Evolutionary conservation across 2,113 vertebrate genomes (phyloP), one percentile per base, ranked within the genome.

Genomic region (Smithornis capensis): DNA sequence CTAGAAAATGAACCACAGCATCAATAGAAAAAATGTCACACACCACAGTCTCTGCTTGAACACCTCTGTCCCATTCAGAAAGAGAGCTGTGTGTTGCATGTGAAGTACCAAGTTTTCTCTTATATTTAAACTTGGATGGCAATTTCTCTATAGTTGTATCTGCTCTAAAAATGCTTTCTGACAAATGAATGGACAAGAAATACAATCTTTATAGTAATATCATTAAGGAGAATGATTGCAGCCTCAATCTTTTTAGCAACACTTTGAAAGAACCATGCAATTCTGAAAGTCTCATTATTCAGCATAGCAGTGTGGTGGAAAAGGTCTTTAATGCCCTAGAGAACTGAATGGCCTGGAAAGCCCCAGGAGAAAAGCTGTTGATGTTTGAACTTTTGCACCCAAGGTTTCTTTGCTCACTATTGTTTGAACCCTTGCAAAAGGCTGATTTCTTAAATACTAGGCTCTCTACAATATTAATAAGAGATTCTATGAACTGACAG

Each of bases 251-350:
- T 78, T 87, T 71, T 27, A 92, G 87, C 33, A 88, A n/a, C 55
- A 50, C 67, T 94, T 60, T 55, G 89, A 55, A 83, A 69, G 70
- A 76, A 5, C 45, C n/a, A 1, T 27, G 42, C 50, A 65, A 19
- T 83, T 73, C 85, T 82, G 21, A 45, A 50, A 57, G 55, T n/a
- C 71, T 78, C 50, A 70, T 96, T 95, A 93, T 83, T 80, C 78
- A 52, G 70, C 4, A 3, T 0, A 37, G 44, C 56, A 68, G 33
- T 7, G 38, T 70, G 74, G 44, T 50, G 35, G 37, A 38, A 94
- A 92, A 94, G 91, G 91, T 94, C 92, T 44, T 31, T 31, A 60
- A 75, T 59, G 35, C 60, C 95, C 71, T 18, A 2, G 31, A 73
- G 85, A 92, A 10, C 25, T 29, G 40, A 35, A 17, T 8, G 68